A percentile compares a stretch with the other conserved stretches of the same genome.
These are phyloP conservation scores for Macrophya alboannulata DNA, from an alignment of 2,888 invertebrate species.

Conservation along the genomic window DNA sequence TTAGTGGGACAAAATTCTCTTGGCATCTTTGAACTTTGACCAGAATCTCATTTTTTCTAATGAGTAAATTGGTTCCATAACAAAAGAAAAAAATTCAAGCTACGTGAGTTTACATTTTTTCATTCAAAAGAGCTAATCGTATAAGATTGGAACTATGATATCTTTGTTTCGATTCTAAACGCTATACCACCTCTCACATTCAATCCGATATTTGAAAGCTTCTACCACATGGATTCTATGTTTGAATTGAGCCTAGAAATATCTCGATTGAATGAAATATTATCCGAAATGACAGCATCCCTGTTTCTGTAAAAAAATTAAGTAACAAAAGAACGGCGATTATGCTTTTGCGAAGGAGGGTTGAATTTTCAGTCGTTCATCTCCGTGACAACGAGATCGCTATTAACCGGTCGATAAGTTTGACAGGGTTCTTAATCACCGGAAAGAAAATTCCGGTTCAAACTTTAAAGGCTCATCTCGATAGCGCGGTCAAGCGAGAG, in stretches of 20 bases:
- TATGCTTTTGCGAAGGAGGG: background rate
- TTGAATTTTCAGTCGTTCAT: background rate
- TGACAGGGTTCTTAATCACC: slow-evolving; percentile 48
- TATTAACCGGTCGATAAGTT: slow-evolving; percentile 42
- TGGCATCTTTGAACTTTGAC: background rate
- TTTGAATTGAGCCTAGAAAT: background rate
- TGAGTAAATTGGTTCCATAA: slow-evolving; percentile 1
- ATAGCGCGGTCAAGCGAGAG: slow-evolving; percentile 45
- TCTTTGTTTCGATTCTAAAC: background rate
- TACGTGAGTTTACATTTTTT: background rate
- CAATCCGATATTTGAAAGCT: too few relatives aligned
- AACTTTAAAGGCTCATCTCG: slow-evolving; percentile 43
- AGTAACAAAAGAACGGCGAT: background rate
- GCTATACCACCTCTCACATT: too few relatives aligned
- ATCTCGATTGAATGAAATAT: background rate
- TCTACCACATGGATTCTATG: background rate
- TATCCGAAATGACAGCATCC: background rate
- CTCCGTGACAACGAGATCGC: slow-evolving; percentile 32
- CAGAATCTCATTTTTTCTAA: background rate
- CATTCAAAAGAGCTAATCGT: background rate
- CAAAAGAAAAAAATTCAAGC: background rate
- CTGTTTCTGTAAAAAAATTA: background rate
- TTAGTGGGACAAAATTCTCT: background rate
- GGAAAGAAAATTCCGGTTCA: slow-evolving; percentile 6
- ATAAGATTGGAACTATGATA: background rate